A percentile compares a stretch with the other conserved stretches of the same genome.
Conservation (phyloP, 1,140 invertebrate genomes). For the Anadara kagoshimensis region DNA sequence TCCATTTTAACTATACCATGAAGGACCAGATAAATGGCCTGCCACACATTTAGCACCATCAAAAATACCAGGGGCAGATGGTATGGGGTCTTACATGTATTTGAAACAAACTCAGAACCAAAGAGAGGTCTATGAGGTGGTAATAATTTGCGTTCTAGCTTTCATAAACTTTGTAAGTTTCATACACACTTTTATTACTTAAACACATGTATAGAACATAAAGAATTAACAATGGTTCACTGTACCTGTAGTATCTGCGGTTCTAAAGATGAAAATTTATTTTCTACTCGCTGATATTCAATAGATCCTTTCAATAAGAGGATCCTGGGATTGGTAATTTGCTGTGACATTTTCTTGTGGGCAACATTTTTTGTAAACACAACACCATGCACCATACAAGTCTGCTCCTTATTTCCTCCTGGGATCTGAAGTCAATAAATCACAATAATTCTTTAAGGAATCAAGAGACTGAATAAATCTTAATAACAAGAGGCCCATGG, state of each 20-base stretch:
- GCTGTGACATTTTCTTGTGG: constrained; percentile 89
- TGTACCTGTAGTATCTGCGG: constrained; percentile 89
- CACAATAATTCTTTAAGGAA: no score
- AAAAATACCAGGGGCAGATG: no score
- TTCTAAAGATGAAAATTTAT: constrained; percentile 91
- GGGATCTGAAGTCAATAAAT: constrained; percentile 75
- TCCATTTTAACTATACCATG: no score
- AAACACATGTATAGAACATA: neutral
- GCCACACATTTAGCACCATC: no score
- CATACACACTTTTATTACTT: neutral
- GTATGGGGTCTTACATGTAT: no score
- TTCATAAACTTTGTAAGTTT: neutral
- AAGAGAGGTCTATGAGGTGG: no score
- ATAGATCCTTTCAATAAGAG: constrained; percentile 90
- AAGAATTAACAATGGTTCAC: no score
- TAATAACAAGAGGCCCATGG: no score
- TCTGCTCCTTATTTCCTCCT: constrained; percentile 85
- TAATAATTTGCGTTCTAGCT: no score
- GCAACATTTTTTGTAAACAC: constrained; percentile 95
- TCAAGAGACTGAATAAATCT: neutral
- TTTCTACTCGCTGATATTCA: constrained; percentile 93
- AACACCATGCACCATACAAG: constrained; percentile 87
- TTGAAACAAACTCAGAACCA: no score
- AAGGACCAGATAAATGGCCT: no score
- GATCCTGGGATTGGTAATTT: constrained; percentile 88